Conservation (phyloP, 2,888 invertebrate genomes). For the Agrochola lota region DNA sequence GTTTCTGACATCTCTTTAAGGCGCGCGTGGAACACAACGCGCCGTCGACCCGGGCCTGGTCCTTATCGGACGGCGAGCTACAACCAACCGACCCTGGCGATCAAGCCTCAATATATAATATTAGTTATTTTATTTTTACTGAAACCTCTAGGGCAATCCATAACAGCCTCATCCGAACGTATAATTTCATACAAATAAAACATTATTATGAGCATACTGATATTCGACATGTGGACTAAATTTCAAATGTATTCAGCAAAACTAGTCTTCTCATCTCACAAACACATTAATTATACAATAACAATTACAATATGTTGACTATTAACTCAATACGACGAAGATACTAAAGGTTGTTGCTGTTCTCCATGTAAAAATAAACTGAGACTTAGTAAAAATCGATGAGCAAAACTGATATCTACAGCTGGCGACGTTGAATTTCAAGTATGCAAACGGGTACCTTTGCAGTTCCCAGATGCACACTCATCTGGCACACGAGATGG, state of each 20-base stretch:
- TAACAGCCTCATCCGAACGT: background rate
- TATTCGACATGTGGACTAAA: conserved; percentile 1
- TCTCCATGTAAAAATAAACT: conserved; percentile 68
- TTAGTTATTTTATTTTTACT: background rate
- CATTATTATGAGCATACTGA: background rate
- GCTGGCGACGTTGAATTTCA: conserved; percentile 80
- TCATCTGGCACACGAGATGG: conserved; percentile 70
- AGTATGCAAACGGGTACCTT: conserved; percentile 75
- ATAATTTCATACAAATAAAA: conserved; percentile 14
- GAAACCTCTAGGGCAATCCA: background rate
- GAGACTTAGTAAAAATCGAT: conserved; percentile 75
- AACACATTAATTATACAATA: conserved; percentile 27
- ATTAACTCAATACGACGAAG: conserved; percentile 24
- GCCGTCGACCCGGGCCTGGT: too few relatives aligned
- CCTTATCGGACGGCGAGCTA: too few relatives aligned
- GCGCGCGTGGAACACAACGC: too few relatives aligned
- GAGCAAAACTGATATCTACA: conserved; percentile 75
- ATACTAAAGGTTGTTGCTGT: conserved; percentile 44
- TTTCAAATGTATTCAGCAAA: conserved; percentile 14
- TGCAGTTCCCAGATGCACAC: conserved; percentile 72
- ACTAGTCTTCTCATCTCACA: conserved; percentile 5
- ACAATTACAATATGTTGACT: conserved; percentile 34
- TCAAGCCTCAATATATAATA: background rate
- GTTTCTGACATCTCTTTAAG: too few relatives aligned
- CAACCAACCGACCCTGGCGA: background rate